Percentiles rank a stretch among this genome's conserved stretches.
Conservation (phyloP, 2,797 vertebrate genomes). For the Austrolebias charrua region DNA sequence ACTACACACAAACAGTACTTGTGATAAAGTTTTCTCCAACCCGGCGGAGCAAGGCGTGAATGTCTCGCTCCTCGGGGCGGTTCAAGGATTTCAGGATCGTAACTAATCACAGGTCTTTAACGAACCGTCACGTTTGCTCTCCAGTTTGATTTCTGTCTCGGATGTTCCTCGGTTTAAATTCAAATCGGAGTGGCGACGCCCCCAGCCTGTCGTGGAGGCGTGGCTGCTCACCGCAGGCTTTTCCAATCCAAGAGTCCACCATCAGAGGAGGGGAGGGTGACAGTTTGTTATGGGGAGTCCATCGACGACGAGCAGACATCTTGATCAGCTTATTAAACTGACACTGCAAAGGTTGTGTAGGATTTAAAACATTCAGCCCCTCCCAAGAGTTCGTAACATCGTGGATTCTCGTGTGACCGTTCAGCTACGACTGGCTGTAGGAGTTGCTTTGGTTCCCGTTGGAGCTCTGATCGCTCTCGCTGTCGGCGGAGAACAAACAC, state of each 20-base stretch:
- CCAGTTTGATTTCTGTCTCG: neutral
- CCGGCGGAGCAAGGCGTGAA: constrained; percentile 42
- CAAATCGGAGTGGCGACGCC: constrained; percentile 38
- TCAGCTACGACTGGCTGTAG: constrained; percentile 92
- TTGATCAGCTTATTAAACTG: constrained; percentile 12
- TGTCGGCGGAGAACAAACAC: constrained; percentile 59
- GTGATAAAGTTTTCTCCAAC: constrained; percentile 70
- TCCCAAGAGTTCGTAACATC: constrained; percentile 15
- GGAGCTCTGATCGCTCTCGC: constrained; percentile 97
- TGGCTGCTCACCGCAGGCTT: neutral
- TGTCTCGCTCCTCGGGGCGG: constrained; percentile 47
- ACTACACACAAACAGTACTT: constrained; percentile 44
- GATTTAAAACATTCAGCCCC: constrained; percentile 11
- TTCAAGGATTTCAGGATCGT: constrained; percentile 79
- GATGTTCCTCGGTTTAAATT: constrained; percentile 45
- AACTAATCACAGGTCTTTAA: constrained; percentile 41
- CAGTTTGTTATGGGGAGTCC: constrained; percentile 3
- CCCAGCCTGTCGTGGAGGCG: neutral
- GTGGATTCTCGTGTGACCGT: constrained; percentile 2
- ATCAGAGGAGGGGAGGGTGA: constrained; percentile 27
- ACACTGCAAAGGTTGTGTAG: constrained; percentile 22
- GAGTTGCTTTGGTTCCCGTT: constrained; percentile 98
- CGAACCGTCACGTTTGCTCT: constrained; percentile 13
- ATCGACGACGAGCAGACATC: constrained; percentile 17
- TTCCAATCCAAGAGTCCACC: constrained; percentile 25